phyloP scores from a whole-genome alignment of 2,113 vertebrate genomes.

The Actenoides lindsayi region DNA sequence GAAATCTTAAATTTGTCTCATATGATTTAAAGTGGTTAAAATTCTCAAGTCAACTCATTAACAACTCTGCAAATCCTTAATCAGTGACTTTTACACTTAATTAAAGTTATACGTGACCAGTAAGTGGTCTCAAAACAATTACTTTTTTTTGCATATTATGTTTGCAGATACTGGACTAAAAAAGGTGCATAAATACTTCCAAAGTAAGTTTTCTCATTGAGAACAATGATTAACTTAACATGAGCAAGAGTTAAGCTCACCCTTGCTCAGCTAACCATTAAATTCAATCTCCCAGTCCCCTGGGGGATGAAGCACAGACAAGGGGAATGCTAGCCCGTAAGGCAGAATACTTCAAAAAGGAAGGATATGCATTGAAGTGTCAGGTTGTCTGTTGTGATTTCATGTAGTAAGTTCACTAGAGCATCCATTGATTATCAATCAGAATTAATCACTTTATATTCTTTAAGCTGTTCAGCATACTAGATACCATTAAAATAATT shows the following conservation, averaged over 20 bases:
- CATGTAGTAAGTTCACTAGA: constrained; percentile 3
- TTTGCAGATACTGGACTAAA: background rate
- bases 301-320: background rate
- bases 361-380: constrained; percentile 1
- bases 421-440: constrained; percentile 35
- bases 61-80: background rate
- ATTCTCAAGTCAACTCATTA: background rate
- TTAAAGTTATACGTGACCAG: background rate
- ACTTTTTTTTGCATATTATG: background rate
- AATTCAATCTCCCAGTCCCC: constrained; percentile 23
- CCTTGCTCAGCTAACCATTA: constrained; percentile 48
- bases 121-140: background rate
- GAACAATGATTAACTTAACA: constrained; percentile 1
- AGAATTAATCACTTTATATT: background rate
- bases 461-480: background rate
- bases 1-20: background rate
- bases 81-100: background rate
- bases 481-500: background rate
- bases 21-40: background rate
- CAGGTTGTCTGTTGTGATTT: constrained; percentile 32
- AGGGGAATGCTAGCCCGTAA: background rate
- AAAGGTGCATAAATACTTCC: background rate
- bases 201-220: constrained; percentile 3
- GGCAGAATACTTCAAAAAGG: constrained; percentile 19
- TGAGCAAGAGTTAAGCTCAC: background rate